Base-by-base conservation (phyloP, 2,888 invertebrate species). In the Mactromeris polynyma region DNA sequence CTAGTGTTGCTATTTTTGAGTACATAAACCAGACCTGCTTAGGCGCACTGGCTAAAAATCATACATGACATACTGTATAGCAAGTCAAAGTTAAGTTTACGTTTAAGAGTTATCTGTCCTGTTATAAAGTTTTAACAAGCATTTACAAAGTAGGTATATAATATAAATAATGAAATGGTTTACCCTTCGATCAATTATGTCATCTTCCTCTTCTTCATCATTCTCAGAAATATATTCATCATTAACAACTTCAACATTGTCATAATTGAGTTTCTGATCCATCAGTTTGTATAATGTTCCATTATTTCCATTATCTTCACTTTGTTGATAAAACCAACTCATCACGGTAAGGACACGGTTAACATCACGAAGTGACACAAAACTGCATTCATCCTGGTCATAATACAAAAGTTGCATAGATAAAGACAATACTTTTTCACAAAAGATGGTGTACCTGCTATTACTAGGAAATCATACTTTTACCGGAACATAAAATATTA, bases 321-420 rank as follows among this genome's bases (percentile, higher is more conserved):
- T 85, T 86, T 93, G 91, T 4, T 78, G 33, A 80, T 91, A 88
- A 83, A 96, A 96, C 96, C 96, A 96, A 40, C 90, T 89, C 93
- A 95, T 94, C 33, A 96, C 95, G 17, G 85, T 89, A 36, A 96
- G 89, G 2, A 93, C 91, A n/a, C 96, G 85, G 21, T 95, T 94
- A 17, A 95, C 95, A 89, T 96, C 96, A 38, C 95, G 92, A 54
- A 96, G 88, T 78, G 96, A 96, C 6, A 96, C 96, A 90, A 91
- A 91, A 78, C 90, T 86, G 17, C 90, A 90, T 51, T 90, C 90
- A 84, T 90, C 84, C 90, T 90, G 54, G 17, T 9, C 9, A 9
- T 17, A 46, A 46, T 46, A 46, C 46, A 46, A 46, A 3, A 46
- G n/a, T n/a, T n/a, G n/a, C n/a, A n/a, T n/a, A n/a, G n/a, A n/a